phyloP scores from a whole-genome alignment of 2,888 invertebrate genomes.

The Lepidonotus clava region DNA sequence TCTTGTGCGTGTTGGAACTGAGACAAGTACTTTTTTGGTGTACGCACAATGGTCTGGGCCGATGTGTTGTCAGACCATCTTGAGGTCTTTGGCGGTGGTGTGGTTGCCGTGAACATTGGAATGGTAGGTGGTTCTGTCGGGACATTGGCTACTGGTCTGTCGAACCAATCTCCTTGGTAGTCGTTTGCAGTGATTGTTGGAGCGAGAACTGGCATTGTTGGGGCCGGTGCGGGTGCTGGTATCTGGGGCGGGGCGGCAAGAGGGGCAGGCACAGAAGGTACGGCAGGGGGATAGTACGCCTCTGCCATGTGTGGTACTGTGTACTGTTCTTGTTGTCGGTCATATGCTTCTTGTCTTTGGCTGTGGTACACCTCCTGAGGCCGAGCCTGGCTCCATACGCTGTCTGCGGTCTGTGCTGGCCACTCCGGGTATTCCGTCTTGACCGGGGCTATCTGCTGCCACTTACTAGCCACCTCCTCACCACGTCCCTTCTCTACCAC shows the following conservation, averaged over 20 bases:
- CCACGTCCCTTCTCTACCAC: background rate
- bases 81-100: background rate
- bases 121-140: background rate
- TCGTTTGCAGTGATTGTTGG: background rate
- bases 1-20: background rate
- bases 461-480: background rate
- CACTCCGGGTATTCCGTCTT: background rate
- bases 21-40: background rate
- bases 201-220: background rate
- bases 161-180: conserved; percentile 37
- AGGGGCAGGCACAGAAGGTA: background rate
- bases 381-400: background rate
- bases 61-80: background rate
- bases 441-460: background rate
- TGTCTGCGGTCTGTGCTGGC: background rate
- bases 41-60: background rate
- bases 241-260: background rate
- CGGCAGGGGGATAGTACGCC: background rate
- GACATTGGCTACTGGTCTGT: background rate
- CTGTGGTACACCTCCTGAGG: background rate
- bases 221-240: background rate
- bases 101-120: background rate
- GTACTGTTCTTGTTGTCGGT: background rate
- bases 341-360: background rate
- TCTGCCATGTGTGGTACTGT: background rate